Conservation (phyloP, 2,888 invertebrate genomes). For the Coelinius sp. region DNA sequence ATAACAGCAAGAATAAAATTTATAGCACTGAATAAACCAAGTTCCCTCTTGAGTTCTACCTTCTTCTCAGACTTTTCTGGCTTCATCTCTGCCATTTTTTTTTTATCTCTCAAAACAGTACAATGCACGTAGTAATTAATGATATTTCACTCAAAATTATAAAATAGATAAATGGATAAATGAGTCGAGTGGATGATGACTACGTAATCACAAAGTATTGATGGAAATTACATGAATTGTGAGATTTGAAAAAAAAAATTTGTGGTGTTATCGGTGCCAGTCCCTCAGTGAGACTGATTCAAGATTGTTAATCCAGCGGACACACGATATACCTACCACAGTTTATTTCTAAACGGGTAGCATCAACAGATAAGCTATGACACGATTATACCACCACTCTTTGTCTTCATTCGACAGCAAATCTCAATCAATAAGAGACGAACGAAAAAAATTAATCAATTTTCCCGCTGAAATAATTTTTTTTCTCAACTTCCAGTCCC, state of each 20-base stretch:
- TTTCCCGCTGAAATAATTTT: neutral
- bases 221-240: conserved; percentile 10
- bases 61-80: conserved; percentile 23
- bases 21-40: conserved; percentile 86
- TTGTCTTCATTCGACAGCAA: neutral
- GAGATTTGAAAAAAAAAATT: conserved; percentile 39
- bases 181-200: neutral
- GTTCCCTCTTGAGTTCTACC: conserved; percentile 79
- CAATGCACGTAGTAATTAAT: too few species aligned
- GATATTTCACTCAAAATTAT: neutral
- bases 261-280: conserved; percentile 50
- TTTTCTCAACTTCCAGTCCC: neutral
- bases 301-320: conserved; percentile 41
- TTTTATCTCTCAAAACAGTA: conserved; percentile 1
- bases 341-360: conserved; percentile 6
- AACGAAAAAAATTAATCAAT: neutral
- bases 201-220: neutral
- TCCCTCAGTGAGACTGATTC: conserved; percentile 53
- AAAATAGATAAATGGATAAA: neutral
- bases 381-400: neutral
- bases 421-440: conserved; percentile 3
- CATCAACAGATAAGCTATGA: conserved; percentile 17
- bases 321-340: conserved; percentile 16
- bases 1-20: conserved; percentile 89
- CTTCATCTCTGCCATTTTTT: conserved; percentile 24